Evolutionary conservation across 53 echinoderm and acorn worm species (phyloP).

Genomic region (Echinarachnius parma): DNA sequence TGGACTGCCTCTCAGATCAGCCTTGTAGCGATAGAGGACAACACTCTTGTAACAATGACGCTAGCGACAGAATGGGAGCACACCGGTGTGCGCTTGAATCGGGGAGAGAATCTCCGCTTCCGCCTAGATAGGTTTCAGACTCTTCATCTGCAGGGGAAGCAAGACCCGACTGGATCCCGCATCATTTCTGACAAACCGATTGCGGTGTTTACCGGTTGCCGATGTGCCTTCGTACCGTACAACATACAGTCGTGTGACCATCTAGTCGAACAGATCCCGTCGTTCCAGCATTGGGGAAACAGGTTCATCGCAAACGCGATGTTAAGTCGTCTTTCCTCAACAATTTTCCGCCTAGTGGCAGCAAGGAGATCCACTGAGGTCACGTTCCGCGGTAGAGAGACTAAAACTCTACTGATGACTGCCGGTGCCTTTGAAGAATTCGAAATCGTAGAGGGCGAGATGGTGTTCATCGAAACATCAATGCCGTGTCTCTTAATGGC

Average conservation of each 20-base stretch:
- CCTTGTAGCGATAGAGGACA: constrained; percentile 47
- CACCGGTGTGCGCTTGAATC: constrained; percentile 22
- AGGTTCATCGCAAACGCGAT: constrained; percentile 61
- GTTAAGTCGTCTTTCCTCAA: constrained; percentile 33
- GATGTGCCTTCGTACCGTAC: constrained; percentile 62
- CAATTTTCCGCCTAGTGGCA: constrained; percentile 56
- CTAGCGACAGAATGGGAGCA: constrained; percentile 12
- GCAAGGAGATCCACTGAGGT: constrained; percentile 46
- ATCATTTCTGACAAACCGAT: constrained; percentile 61
- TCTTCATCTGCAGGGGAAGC: constrained; percentile 46
- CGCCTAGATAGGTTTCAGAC: constrained; percentile 30
- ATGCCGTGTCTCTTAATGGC: constrained; percentile 55
- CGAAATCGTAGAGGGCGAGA: constrained; percentile 35
- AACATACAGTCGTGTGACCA: constrained; percentile 61
- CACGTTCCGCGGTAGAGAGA: neutral
- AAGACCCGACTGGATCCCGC: constrained; percentile 61
- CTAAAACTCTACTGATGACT: constrained; percentile 6
- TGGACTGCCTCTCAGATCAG: constrained; percentile 60
- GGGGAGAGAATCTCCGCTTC: constrained; percentile 30
- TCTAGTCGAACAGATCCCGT: constrained; percentile 70
- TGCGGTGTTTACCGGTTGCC: constrained; percentile 62
- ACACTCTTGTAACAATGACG: constrained; percentile 28
- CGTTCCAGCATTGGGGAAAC: constrained; percentile 52
- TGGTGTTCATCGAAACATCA: constrained; percentile 34
- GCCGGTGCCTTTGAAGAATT: constrained; percentile 43